phyloP scores from a whole-genome alignment of 2,113 vertebrate species.

The Ochotona princeps region DNA sequence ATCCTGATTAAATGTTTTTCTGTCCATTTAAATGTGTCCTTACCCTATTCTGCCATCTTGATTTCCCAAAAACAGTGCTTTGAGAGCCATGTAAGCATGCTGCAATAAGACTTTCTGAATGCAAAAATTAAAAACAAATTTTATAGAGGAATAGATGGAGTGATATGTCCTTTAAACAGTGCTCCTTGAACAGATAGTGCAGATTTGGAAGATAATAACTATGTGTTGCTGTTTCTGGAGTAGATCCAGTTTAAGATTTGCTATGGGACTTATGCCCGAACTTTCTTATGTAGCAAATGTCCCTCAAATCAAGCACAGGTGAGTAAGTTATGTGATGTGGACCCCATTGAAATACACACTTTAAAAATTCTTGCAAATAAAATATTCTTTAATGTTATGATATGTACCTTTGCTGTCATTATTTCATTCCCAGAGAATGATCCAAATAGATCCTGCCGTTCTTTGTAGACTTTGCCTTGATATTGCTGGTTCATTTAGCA shows the following conservation, averaged over 20 bases:
- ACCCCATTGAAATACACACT: neutral
- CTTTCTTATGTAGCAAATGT: neutral
- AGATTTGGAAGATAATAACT: neutral
- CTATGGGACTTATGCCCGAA: neutral
- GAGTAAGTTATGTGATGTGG: neutral
- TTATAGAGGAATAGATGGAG: neutral
- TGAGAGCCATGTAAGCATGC: neutral
- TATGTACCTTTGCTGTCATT: neutral
- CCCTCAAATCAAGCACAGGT: constrained; percentile 10
- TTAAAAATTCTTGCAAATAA: constrained; percentile 8
- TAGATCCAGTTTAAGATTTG: neutral
- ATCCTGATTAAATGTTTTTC: too few species aligned
- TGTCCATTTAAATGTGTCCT: too few species aligned
- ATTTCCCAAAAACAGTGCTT: neutral
- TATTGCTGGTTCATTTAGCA: constrained; percentile 34
- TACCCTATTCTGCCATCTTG: too few species aligned
- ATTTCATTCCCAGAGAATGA: neutral
- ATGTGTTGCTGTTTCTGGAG: neutral
- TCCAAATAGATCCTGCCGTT: neutral
- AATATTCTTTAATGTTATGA: neutral
- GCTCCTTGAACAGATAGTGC: neutral
- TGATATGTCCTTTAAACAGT: neutral
- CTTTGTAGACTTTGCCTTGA: neutral
- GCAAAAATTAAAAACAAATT: neutral
- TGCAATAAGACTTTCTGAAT: neutral